A percentile compares a stretch with the other conserved stretches of the same genome.
Evolutionary conservation across 2,797 vertebrate genomes (phyloP).

Genomic region (Bovichtus diacanthus): DNA sequence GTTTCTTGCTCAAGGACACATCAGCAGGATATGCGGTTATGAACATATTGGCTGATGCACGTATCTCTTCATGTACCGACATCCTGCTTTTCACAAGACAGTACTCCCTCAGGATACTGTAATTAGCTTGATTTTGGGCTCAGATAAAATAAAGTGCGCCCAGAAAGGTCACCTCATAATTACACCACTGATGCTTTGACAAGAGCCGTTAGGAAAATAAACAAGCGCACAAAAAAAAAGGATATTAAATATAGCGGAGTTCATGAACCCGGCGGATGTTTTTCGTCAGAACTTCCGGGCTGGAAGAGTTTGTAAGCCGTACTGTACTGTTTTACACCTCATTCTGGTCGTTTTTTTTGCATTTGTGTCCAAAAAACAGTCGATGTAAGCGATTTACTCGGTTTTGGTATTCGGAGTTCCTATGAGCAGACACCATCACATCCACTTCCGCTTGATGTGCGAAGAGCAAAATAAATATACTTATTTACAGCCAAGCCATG

Average conservation of each 20-base stretch:
- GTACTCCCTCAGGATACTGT: conserved; percentile 25
- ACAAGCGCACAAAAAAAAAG: conserved; percentile 21
- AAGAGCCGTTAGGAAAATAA: conserved; percentile 35
- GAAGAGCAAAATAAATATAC: no score
- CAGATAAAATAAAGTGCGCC: conserved; percentile 21
- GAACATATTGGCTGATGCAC: conserved; percentile 14
- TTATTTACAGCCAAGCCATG: no score
- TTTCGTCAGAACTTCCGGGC: background rate
- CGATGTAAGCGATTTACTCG: background rate
- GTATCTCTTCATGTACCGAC: conserved; percentile 17
- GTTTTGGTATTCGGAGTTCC: background rate
- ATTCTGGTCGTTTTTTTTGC: background rate
- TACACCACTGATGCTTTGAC: conserved; percentile 42
- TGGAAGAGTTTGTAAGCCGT: background rate
- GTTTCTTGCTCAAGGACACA: conserved; percentile 15
- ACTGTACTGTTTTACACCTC: background rate
- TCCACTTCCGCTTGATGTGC: background rate
- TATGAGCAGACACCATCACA: background rate
- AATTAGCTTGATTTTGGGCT: conserved; percentile 51
- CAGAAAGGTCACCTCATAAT: conserved; percentile 38
- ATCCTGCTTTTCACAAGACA: conserved; percentile 29
- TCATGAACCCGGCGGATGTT: conserved; percentile 21
- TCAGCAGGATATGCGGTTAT: conserved; percentile 6
- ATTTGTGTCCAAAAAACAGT: background rate
- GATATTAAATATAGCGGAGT: conserved; percentile 36